Evolutionary conservation across 2,797 vertebrate species (phyloP).

Genomic region (Megalops cyprinoides): DNA sequence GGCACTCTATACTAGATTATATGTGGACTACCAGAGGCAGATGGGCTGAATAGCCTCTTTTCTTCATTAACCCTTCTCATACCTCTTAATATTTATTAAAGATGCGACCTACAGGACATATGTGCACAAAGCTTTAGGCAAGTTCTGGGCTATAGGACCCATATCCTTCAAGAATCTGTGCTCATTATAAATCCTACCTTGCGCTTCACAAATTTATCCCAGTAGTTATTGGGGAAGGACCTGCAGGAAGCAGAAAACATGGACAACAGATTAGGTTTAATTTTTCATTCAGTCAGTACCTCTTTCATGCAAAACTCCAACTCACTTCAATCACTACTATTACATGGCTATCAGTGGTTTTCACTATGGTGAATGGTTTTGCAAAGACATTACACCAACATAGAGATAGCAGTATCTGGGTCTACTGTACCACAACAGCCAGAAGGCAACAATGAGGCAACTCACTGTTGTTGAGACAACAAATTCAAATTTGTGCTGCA

Average conservation of each 20-base stretch:
- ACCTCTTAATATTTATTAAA: too few relatives aligned
- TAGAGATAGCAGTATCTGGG: too few relatives aligned
- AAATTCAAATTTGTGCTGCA: too few relatives aligned
- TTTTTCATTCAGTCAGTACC: too few relatives aligned
- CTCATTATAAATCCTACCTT: conserved; percentile 77
- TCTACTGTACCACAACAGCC: too few relatives aligned
- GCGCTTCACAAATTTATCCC: conserved; percentile 99
- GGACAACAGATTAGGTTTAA: not conserved
- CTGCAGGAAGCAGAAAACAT: conserved; percentile 69
- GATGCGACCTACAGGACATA: too few relatives aligned
- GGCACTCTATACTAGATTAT: not conserved
- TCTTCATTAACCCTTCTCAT: not conserved
- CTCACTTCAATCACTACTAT: not conserved
- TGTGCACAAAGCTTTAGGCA: too few relatives aligned
- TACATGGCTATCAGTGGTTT: too few relatives aligned
- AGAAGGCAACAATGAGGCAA: too few relatives aligned
- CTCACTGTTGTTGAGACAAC: too few relatives aligned
- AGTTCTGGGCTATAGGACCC: too few relatives aligned
- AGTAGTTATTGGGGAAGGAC: conserved; percentile 98
- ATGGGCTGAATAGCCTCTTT: not conserved
- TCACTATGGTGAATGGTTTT: not conserved
- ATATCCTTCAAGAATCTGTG: not conserved
- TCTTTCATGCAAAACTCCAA: not conserved
- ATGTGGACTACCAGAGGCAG: not conserved
- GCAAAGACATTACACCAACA: too few relatives aligned